Base-by-base conservation (phyloP, 2,888 invertebrate genomes). In the Thysanoteuthis rhombus region DNA sequence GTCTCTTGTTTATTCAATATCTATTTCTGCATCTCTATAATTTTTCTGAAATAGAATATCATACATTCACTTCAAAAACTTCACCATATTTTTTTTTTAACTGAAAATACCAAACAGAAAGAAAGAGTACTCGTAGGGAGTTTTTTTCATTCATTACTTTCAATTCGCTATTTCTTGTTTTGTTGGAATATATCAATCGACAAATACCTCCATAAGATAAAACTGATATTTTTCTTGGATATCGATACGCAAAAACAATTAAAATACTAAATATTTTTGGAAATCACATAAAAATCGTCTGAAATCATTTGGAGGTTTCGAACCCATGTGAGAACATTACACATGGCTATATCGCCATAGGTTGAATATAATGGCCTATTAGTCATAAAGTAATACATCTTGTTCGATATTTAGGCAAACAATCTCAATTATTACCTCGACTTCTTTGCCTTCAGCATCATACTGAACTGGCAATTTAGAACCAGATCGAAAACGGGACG, bases 401-500 rank as follows among this genome's bases (percentile, higher is more conserved):
- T 16, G 25, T 6, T 75, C 16, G 2, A 19, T 75, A 75, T n/a
- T n/a, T 75, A 4, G 75, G 36, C 36, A 75, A 75, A 75, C n/a
- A 75, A 75, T 45, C 40, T 25, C 36, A 42, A 8, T 40, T 32
- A 52, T 93, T 95, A 96, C 96, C 95, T 96, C 96, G 91, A 96
- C 94, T 95, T 96, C 96, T 93, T 96, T 96, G 90, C 96, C 96
- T 93, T 96, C 96, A 39, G 96, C 96, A 94, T 96, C 96, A n/a
- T 95, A 94, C 28, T 95, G 95, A 58, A 95, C 94, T 8, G 95
- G 94, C 32, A 95, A 93, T 93, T 95, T 96, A 22, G 96, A 96
- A 25, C 96, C 96, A 90, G 95, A 94, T 93, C 96, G 94, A 47
- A 95, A 95, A 94, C 96, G 95, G 93, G 93, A 58, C 12, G 95